Percentiles rank a stretch among this genome's conserved stretches.
phyloP scores from a whole-genome alignment of 2,888 invertebrate species.

The Halocaridina rubra region DNA sequence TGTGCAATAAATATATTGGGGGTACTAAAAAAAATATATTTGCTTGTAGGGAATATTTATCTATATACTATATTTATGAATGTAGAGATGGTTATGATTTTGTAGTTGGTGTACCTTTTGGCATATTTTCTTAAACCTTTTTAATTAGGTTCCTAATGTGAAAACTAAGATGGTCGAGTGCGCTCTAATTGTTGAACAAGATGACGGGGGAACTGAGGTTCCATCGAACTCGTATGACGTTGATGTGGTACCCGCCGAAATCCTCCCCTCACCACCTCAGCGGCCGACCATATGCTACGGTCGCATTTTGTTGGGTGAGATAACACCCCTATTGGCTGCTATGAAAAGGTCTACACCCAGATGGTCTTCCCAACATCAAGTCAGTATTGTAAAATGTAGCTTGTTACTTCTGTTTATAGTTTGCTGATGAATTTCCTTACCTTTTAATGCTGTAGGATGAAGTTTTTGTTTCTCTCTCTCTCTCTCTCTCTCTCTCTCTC shows the following conservation, averaged over 20 bases:
- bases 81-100: no score
- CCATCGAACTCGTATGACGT: neutral
- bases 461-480: neutral
- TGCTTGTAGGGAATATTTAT: no score
- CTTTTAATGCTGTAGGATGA: neutral
- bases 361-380: conserved; percentile 83
- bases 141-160: neutral
- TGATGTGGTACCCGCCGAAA: neutral
- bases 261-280: neutral
- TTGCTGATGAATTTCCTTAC: neutral
- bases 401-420: neutral
- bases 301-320: conserved; percentile 50
- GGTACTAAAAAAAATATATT: no score
- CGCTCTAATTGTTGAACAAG: neutral
- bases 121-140: no score
- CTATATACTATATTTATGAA: no score
- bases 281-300: conserved; percentile 49
- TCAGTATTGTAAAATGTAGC: no score
- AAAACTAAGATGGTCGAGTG: neutral
- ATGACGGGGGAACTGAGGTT: neutral
- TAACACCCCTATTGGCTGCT: conserved; percentile 45
- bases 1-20: no score
- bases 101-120: no score
- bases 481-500: neutral
- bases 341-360: conserved; percentile 71